These are phyloP conservation scores for Lagorchestes hirsutus DNA, from an alignment of 2,797 vertebrate genomes.

Conservation along the genomic window DNA sequence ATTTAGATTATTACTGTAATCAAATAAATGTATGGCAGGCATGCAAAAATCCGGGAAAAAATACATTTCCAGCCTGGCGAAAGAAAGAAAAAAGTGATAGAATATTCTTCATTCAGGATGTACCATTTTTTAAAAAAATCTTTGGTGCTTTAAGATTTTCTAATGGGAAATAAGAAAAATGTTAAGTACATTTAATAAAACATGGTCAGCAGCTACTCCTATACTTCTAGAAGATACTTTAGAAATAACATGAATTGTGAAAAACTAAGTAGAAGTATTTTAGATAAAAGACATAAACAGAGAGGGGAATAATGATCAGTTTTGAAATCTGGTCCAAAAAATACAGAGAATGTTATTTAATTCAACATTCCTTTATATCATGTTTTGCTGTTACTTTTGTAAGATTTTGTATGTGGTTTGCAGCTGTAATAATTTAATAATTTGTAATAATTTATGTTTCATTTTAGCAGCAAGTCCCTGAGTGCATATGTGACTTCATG, in stretches of 20 bases:
- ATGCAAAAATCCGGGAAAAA: neutral
- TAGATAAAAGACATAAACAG: conserved; percentile 31
- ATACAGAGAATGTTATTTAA: conserved; percentile 31
- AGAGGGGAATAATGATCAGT: conserved; percentile 15
- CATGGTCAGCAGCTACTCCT: neutral
- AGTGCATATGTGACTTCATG: conserved; percentile 34
- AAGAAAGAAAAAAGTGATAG: neutral
- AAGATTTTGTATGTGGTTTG: conserved; percentile 18
- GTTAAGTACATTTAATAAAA: neutral
- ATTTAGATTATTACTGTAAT: neutral
- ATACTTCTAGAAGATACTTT: neutral
- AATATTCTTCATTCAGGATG: neutral
- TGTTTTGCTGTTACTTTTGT: conserved; percentile 24
- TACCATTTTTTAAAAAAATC: neutral
- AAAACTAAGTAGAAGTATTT: conserved; percentile 16
- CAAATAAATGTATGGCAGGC: neutral
- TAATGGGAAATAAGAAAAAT: neutral
- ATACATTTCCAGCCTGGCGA: neutral
- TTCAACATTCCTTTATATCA: conserved; percentile 38
- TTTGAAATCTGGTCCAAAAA: conserved; percentile 21
- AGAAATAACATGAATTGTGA: conserved; percentile 30
- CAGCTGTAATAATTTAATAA: neutral
- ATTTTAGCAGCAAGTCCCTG: conserved; percentile 38
- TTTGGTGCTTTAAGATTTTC: neutral
- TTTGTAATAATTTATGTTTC: conserved; percentile 15